These are phyloP conservation scores for Myoxocephalus aenaeus DNA, from an alignment of 2,797 vertebrate species.

Conservation along the genomic window DNA sequence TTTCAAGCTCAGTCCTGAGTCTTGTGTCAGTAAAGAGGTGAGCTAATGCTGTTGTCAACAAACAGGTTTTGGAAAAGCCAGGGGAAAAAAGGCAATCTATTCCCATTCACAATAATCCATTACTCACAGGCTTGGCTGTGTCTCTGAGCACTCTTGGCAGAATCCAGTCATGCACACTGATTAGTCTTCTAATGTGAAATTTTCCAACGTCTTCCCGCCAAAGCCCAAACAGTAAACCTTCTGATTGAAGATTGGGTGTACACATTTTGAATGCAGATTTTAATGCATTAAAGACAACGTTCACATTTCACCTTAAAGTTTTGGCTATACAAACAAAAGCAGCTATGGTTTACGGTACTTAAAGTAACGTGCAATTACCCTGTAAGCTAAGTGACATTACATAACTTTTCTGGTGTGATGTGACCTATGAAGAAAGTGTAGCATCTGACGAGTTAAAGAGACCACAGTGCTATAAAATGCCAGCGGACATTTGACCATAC, in stretches of 20 bases:
- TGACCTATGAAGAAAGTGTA: too few species aligned
- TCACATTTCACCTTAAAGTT: not conserved
- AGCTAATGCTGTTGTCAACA: conserved; percentile 36
- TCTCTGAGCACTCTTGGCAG: conserved; percentile 19
- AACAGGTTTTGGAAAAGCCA: conserved; percentile 38
- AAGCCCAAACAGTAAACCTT: conserved; percentile 46
- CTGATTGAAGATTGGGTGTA: conserved; percentile 28
- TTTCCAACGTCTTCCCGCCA: conserved; percentile 41
- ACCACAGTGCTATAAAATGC: not conserved
- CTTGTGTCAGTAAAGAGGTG: conserved; percentile 29
- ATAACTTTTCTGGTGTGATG: too few species aligned
- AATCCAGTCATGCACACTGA: conserved; percentile 35
- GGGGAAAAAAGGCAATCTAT: conserved; percentile 12
- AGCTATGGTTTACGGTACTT: not conserved
- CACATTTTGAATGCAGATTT: not conserved
- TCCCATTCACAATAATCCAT: conserved; percentile 50
- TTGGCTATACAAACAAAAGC: not conserved
- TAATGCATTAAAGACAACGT: not conserved
- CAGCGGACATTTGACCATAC: not conserved
- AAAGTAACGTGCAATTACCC: not conserved
- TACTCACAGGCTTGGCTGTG: conserved; percentile 31
- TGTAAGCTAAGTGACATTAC: too few species aligned
- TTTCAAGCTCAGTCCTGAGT: not conserved
- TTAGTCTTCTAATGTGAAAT: conserved; percentile 25
- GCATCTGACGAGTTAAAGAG: too few species aligned